These are phyloP conservation scores for Cassiopea xamachana DNA, from an alignment of 30 jellyfish, hydroid and myxozoan species.

Conservation along the genomic window DNA sequence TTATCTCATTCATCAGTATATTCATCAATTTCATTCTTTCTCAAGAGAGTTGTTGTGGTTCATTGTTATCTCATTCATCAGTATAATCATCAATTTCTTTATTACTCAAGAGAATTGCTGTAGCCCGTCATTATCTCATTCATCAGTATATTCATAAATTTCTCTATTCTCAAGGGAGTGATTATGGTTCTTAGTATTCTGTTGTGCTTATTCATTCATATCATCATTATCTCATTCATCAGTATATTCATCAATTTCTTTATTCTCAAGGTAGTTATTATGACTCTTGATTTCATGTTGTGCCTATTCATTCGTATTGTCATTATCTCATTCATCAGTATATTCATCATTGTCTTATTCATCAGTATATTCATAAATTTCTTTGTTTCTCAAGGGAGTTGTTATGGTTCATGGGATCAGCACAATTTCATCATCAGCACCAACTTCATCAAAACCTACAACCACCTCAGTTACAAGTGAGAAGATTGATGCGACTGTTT, in stretches of 20 bases:
- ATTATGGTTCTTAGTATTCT: not conserved
- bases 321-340: not conserved
- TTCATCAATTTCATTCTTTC: not conserved
- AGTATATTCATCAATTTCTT: not conserved
- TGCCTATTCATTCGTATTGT: not conserved
- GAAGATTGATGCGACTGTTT: slow-evolving; percentile 23
- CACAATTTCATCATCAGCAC: slow-evolving; percentile 42
- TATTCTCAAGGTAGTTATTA: slow-evolving; percentile 34
- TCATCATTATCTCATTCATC: not conserved
- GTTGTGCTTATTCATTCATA: not conserved
- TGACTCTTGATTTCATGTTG: slow-evolving; percentile 3
- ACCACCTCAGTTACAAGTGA: slow-evolving; percentile 50
- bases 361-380: not conserved
- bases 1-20: not conserved
- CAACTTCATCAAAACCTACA: slow-evolving; percentile 1
- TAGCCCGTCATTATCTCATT: too few relatives aligned
- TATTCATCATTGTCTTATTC: not conserved
- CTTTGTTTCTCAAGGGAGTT: slow-evolving; percentile 28
- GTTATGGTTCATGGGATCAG: slow-evolving; percentile 49
- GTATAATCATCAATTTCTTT: not conserved
- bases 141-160: not conserved
- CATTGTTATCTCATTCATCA: not conserved
- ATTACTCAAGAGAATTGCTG: not conserved
- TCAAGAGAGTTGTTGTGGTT: slow-evolving; percentile 58
- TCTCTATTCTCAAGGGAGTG: not conserved